A percentile compares a stretch with the other conserved stretches of the same genome.
phyloP scores from a whole-genome alignment of 2,797 vertebrate genomes.

The Gallinago stenura region DNA sequence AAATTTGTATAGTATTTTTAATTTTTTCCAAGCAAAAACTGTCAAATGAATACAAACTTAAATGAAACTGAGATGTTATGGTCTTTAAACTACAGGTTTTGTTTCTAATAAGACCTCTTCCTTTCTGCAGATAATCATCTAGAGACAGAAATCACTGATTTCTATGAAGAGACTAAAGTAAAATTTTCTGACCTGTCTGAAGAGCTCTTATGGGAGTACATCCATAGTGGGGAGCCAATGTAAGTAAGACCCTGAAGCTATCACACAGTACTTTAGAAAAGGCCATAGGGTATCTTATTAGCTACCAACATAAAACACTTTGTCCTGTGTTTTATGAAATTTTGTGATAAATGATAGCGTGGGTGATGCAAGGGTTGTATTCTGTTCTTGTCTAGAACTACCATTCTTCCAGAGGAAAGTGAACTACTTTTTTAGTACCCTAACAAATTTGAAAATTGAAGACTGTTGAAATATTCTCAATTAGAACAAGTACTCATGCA shows the following conservation, averaged over 20 bases:
- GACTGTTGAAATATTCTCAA: background rate
- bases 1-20: background rate
- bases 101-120: background rate
- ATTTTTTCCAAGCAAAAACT: background rate
- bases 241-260: constrained; percentile 77
- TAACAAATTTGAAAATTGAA: background rate
- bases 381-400: background rate
- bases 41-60: background rate
- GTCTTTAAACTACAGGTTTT: background rate
- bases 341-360: background rate
- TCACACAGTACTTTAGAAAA: background rate
- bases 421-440: background rate
- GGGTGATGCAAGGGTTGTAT: background rate
- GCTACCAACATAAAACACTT: background rate
- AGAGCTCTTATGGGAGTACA: constrained; percentile 94
- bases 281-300: background rate
- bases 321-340: background rate
- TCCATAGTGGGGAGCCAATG: constrained; percentile 96
- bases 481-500: background rate
- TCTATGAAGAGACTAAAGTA: constrained; percentile 96
- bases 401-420: background rate
- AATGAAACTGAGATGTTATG: background rate
- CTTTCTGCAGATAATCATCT: constrained; percentile 78
- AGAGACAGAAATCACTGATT: constrained; percentile 83
- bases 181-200: constrained; percentile 94